Base-by-base conservation (phyloP, 1,140 invertebrate genomes). In the Phymastichus coffea region DNA sequence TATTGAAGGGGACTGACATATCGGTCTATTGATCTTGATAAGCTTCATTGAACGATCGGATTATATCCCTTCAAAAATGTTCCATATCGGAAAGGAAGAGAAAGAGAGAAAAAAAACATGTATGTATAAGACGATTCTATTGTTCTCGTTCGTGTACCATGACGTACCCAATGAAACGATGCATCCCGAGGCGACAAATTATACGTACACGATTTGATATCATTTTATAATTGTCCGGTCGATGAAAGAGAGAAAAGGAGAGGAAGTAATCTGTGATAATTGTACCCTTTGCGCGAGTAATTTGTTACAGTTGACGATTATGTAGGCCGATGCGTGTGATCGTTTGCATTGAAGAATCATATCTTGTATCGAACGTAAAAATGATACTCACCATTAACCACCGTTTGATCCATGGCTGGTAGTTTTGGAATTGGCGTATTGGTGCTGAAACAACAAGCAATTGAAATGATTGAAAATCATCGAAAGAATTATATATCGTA, bases 341-440 rank as follows among this genome's bases (percentile, higher is more conserved):
- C n/a, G n/a, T n/a, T n/a, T n/a, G n/a, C n/a, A n/a, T n/a, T n/a
- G n/a, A n/a, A n/a, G n/a, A n/a, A n/a, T n/a, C n/a, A n/a, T n/a
- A n/a, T n/a, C n/a, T n/a, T n/a, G n/a, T n/a, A n/a, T n/a, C n/a
- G n/a, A n/a, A n/a, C n/a, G n/a, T n/a, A n/a, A n/a, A n/a, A n/a
- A n/a, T 33, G 4, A 20, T 52, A 68, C 70, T 74, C 52, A 76
- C 74, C 66, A 60, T 69, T 70, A 12, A 63, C 48, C 20, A 70
- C 19, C 25, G 74, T 69, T 41, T 72, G 66, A 37, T 66, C 68
- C 70, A 75, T 70, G 14, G n/a, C n/a, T n/a, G 74, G 73, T 9
- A 74, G 67, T 20, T 76, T 72, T 28, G 68, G 70, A 37, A 73
- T 26, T 14, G 73, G 63, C 62, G 72, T 64, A 38, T 67, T 73